These are phyloP conservation scores for Poeciliopsis retropinna DNA, from an alignment of 2,113 vertebrate genomes.

Conservation along the genomic window DNA sequence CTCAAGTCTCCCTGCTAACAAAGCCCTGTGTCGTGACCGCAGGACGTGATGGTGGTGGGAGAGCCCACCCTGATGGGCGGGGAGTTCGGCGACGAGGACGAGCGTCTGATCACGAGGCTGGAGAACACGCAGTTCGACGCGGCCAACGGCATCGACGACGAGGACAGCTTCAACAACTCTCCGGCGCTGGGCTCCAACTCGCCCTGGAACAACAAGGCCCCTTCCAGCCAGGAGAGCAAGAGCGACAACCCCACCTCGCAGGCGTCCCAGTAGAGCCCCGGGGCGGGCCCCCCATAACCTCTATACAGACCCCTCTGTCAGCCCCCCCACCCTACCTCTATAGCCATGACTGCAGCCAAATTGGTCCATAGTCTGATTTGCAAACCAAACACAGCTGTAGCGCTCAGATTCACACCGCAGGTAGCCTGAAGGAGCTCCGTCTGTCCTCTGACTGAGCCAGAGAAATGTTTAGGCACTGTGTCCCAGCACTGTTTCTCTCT, in stretches of 20 bases:
- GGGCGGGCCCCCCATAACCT: constrained; percentile 47
- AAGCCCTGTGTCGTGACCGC: constrained; percentile 21
- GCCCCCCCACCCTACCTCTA: constrained; percentile 29
- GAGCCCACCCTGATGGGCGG: constrained; percentile 99
- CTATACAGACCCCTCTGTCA: constrained; percentile 49
- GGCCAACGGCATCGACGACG: constrained; percentile 97
- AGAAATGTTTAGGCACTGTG: constrained; percentile 37
- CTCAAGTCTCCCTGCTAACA: not conserved
- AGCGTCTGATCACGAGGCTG: constrained; percentile 98
- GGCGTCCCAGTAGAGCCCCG: constrained; percentile 91
- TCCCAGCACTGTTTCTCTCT: constrained; percentile 15
- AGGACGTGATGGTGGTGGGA: constrained; percentile 99
- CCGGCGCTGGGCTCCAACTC: constrained; percentile 97
- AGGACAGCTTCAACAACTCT: constrained; percentile 99
- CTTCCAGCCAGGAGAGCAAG: constrained; percentile 99
- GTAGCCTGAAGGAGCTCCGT: constrained; percentile 35
- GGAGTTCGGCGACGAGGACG: constrained; percentile 98
- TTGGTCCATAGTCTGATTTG: constrained; percentile 33
- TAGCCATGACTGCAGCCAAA: constrained; percentile 69
- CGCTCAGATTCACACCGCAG: constrained; percentile 45
- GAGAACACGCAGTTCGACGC: constrained; percentile 99
- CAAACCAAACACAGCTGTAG: constrained; percentile 48
- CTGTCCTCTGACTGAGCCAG: constrained; percentile 27
- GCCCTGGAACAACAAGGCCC: constrained; percentile 99
- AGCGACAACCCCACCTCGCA: constrained; percentile 98